phyloP scores from a whole-genome alignment of 2,797 vertebrate genomes.

The Coracias cyanogaster region DNA sequence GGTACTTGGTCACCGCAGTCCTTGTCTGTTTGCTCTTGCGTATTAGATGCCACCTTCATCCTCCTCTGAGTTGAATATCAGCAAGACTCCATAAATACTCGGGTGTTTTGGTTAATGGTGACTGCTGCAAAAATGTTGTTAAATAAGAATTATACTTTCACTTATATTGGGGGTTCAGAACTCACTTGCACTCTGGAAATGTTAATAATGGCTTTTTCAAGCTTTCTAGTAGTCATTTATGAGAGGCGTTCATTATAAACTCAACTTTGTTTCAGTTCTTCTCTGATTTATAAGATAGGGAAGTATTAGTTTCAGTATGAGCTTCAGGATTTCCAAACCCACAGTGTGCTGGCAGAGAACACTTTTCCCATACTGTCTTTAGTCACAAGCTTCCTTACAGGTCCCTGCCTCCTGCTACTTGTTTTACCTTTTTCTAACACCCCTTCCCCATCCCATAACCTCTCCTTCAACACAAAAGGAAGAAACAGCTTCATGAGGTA shows the following conservation, averaged over 20 bases:
- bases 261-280: neutral
- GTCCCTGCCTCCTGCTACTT: neutral
- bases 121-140: too few species aligned
- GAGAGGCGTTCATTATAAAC: neutral
- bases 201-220: neutral
- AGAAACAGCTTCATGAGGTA: neutral
- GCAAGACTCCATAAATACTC: too few species aligned
- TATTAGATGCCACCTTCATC: too few species aligned
- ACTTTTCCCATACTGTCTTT: too few species aligned
- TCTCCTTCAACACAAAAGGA: accelerated
- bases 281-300: neutral
- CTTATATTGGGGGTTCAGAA: accelerated
- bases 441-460: neutral
- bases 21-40: too few species aligned
- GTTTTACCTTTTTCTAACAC: accelerated
- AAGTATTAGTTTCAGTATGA: neutral
- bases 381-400: neutral
- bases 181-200: neutral
- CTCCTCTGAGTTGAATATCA: too few species aligned
- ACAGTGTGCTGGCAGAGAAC: neutral
- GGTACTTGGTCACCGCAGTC: too few species aligned
- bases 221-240: neutral
- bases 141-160: neutral
- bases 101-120: too few species aligned
- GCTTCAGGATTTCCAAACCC: neutral